Evolutionary conservation across 2,113 vertebrate genomes (phyloP).

Genomic region (Oryzias woworae): DNA sequence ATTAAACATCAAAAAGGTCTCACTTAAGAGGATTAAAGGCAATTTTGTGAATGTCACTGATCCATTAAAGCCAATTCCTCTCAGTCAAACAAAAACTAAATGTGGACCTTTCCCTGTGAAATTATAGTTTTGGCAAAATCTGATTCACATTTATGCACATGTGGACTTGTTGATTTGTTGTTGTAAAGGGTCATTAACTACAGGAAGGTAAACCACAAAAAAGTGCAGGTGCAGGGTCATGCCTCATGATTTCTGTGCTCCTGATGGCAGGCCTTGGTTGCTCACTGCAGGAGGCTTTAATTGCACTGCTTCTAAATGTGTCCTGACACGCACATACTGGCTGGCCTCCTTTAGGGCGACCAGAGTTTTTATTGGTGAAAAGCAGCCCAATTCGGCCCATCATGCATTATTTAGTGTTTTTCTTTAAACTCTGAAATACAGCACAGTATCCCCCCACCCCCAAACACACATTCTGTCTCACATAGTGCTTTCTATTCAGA

Average conservation of each 20-base stretch:
- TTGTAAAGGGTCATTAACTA: slow-evolving; percentile 13
- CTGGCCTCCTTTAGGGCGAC: slow-evolving; percentile 73
- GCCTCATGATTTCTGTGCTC: slow-evolving; percentile 64
- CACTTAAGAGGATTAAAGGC: background rate
- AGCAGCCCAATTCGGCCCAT: slow-evolving; percentile 78
- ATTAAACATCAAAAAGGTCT: slow-evolving; percentile 6
- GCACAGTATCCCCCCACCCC: slow-evolving; percentile 46
- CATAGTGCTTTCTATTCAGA: slow-evolving; percentile 64
- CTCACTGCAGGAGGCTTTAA: slow-evolving; percentile 65
- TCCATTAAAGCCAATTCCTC: slow-evolving; percentile 5
- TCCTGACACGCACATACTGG: slow-evolving; percentile 52
- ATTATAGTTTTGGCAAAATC: background rate
- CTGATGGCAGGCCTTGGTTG: slow-evolving; percentile 63
- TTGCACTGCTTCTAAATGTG: slow-evolving; percentile 71
- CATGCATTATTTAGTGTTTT: slow-evolving; percentile 78
- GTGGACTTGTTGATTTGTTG: slow-evolving; percentile 5
- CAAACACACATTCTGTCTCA: slow-evolving; percentile 50
- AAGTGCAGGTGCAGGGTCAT: slow-evolving; percentile 40
- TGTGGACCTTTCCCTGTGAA: background rate
- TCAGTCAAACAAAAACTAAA: slow-evolving; percentile 10
- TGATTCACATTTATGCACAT: background rate
- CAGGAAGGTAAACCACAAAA: slow-evolving; percentile 40
- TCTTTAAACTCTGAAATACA: slow-evolving; percentile 79
- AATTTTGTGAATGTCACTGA: background rate
- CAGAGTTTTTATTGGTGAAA: slow-evolving; percentile 75